These are phyloP conservation scores for Adelges cooleyi DNA, from an alignment of 1,140 invertebrate genomes.

Conservation along the genomic window DNA sequence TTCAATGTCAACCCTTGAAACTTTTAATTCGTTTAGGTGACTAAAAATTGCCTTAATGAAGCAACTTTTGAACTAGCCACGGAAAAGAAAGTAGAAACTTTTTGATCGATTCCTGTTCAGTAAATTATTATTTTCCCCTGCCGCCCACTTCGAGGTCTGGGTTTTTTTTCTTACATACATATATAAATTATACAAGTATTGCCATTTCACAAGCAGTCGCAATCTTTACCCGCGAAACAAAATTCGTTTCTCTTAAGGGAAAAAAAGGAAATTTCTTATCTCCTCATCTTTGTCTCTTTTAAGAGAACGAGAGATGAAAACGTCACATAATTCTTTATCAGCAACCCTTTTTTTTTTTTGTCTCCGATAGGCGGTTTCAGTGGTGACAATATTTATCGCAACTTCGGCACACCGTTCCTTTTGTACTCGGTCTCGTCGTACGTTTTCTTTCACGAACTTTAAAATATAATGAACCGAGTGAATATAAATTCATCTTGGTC, in stretches of 20 bases:
- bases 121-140: slow-evolving; percentile 7
- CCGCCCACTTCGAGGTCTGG: neutral
- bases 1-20: slow-evolving; percentile 13
- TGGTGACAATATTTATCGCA: slow-evolving; percentile 10
- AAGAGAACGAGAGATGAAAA: neutral
- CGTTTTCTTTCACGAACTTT: slow-evolving; percentile 13
- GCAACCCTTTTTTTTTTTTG: slow-evolving; percentile 19
- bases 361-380: neutral
- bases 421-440: neutral
- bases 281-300: neutral
- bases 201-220: too few relatives aligned
- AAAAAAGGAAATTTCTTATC: slow-evolving; percentile 23
- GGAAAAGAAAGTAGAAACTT: slow-evolving; percentile 20
- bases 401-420: neutral
- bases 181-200: neutral
- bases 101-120: slow-evolving; percentile 19
- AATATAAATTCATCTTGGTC: neutral
- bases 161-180: neutral
- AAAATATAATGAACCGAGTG: slow-evolving; percentile 3
- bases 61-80: neutral
- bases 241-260: neutral
- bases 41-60: slow-evolving; percentile 24
- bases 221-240: neutral
- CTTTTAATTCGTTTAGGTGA: slow-evolving; percentile 22
- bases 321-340: slow-evolving; percentile 23